Evolutionary conservation across 2,888 invertebrate species (phyloP).

Genomic region (Megamerina dolium): DNA sequence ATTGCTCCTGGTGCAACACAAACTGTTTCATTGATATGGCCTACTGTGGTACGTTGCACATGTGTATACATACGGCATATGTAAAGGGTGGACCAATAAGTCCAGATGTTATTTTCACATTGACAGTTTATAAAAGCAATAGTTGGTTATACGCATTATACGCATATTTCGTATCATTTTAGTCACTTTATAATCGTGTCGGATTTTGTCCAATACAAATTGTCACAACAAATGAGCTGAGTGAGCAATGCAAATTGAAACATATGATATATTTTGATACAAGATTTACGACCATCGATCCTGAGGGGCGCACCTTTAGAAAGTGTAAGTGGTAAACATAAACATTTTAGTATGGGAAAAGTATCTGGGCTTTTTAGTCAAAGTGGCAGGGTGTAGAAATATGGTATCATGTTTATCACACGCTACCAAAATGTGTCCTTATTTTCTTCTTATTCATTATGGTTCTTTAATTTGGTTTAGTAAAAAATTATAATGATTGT

Average conservation of each 20-base stretch:
- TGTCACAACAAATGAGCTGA: conserved; percentile 26
- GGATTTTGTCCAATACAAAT: conserved; percentile 38
- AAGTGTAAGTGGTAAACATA: conserved; percentile 18
- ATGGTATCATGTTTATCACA: no score
- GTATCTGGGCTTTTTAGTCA: no score
- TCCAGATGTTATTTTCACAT: no score
- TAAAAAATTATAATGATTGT: conserved; percentile 30
- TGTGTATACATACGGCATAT: no score
- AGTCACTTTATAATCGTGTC: conserved; percentile 44
- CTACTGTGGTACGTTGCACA: conserved; percentile 37
- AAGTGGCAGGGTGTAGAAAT: no score
- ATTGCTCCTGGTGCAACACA: conserved; percentile 32
- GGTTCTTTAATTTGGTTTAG: no score
- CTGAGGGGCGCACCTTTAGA: conserved; percentile 24
- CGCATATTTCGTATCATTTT: not conserved
- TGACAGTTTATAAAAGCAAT: no score
- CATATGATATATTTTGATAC: conserved; percentile 37
- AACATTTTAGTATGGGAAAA: no score
- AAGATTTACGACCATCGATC: conserved; percentile 34
- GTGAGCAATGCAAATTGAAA: conserved; percentile 21
- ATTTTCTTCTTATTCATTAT: no score
- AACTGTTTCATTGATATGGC: conserved; percentile 40
- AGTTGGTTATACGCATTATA: not conserved
- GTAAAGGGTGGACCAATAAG: no score
- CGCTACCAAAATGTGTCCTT: not conserved